Evolutionary conservation across 2,113 vertebrate species (phyloP).

Genomic region (Oncorhynchus mykiss): DNA sequence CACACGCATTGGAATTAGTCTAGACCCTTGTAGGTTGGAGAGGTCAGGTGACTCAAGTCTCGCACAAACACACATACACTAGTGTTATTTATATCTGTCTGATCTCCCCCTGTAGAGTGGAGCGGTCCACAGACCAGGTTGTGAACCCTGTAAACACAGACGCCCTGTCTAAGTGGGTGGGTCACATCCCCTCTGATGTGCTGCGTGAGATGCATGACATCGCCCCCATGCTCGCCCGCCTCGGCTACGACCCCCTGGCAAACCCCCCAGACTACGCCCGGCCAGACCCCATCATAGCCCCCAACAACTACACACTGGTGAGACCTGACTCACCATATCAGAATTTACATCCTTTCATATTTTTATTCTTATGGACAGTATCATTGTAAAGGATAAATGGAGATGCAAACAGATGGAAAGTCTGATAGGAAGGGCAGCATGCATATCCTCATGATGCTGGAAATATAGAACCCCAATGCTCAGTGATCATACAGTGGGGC

Average conservation of each 20-base stretch:
- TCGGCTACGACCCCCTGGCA: constrained; percentile 90
- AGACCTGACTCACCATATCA: constrained; percentile 5
- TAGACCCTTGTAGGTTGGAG: no score
- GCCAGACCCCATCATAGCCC: constrained; percentile 60
- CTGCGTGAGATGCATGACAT: constrained; percentile 91
- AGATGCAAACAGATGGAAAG: no score
- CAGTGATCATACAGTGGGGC: no score
- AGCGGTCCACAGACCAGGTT: constrained; percentile 94
- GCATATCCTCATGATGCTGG: no score
- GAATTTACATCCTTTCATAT: background rate
- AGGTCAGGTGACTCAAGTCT: no score
- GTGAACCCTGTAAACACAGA: constrained; percentile 94
- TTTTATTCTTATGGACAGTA: background rate
- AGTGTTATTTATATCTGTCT: background rate
- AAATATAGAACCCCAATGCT: no score
- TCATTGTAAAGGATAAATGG: no score
- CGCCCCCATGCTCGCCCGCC: constrained; percentile 90
- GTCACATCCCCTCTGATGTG: constrained; percentile 89
- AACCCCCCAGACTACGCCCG: constrained; percentile 90
- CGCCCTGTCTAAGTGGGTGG: constrained; percentile 89
- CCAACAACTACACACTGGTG: constrained; percentile 48
- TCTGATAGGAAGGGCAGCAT: no score
- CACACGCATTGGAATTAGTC: no score
- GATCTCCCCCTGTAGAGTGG: constrained; percentile 76
- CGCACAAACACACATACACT: background rate